Percentiles rank a stretch among this genome's conserved stretches.
Evolutionary conservation across 2,113 vertebrate genomes (phyloP).

Genomic region (Nestor notabilis): DNA sequence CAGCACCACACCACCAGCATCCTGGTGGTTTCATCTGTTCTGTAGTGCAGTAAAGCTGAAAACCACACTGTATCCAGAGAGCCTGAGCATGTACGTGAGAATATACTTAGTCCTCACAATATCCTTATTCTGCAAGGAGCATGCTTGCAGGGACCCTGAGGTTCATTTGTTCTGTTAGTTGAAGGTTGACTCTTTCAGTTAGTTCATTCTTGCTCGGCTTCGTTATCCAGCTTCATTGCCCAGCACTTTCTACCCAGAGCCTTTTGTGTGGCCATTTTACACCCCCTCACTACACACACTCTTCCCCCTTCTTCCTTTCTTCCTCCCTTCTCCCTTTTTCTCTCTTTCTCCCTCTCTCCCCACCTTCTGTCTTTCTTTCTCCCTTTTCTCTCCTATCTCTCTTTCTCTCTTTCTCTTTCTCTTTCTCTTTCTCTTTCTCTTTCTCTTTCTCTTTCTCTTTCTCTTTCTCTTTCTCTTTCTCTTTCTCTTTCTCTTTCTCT

Average conservation of each 20-base stretch:
- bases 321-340: neutral
- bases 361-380: neutral
- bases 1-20: neutral
- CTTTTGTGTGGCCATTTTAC: neutral
- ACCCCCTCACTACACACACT: neutral
- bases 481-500: neutral
- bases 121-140: neutral
- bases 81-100: neutral
- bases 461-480: neutral
- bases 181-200: neutral
- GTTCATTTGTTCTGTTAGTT: neutral
- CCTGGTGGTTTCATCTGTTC: neutral
- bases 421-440: neutral
- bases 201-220: neutral
- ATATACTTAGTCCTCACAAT: neutral
- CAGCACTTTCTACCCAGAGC: neutral
- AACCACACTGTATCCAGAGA: rapidly evolving
- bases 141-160: neutral
- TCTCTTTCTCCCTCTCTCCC: neutral
- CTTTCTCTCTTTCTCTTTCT: neutral
- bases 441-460: rapidly evolving
- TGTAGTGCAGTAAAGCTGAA: neutral
- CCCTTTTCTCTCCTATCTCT: neutral
- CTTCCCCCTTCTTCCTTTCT: neutral
- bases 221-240: neutral